phyloP scores from a whole-genome alignment of 23 tunicate genomes.

The Phallusia fumigata region DNA sequence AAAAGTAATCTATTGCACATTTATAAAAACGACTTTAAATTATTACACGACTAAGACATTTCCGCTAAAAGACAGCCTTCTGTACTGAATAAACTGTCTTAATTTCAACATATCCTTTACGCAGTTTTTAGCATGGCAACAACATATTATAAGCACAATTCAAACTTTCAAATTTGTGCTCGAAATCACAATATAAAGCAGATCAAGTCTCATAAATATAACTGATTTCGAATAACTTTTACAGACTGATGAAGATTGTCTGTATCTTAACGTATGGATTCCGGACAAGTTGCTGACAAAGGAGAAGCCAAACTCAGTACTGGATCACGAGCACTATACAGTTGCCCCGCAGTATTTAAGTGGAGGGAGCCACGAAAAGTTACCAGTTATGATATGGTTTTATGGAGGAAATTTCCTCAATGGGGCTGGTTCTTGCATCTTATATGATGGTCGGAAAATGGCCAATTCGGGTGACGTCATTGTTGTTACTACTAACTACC shows the following conservation, averaged over 20 bases:
- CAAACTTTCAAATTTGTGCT: no score
- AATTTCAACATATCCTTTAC: no score
- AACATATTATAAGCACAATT: no score
- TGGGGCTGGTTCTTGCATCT: slow-evolving; percentile 66
- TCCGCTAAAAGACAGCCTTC: no score
- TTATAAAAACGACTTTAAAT: no score
- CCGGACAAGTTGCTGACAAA: slow-evolving; percentile 30
- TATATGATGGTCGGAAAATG: slow-evolving; percentile 76
- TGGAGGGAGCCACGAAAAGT: slow-evolving; percentile 26
- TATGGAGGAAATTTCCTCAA: slow-evolving; percentile 85
- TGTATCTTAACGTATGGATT: slow-evolving; percentile 81
- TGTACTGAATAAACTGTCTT: no score
- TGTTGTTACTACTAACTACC: slow-evolving; percentile 84
- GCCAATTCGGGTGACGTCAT: slow-evolving; percentile 71
- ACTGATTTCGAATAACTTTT: neutral
- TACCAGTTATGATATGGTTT: slow-evolving; percentile 75
- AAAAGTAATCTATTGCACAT: no score
- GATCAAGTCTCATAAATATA: no score
- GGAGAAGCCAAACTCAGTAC: slow-evolving; percentile 15
- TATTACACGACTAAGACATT: no score
- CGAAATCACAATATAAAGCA: no score
- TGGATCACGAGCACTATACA: slow-evolving; percentile 43
- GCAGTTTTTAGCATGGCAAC: no score
- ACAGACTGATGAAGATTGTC: slow-evolving; percentile 72
- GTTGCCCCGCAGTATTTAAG: slow-evolving; percentile 28